Base-by-base conservation (phyloP, 2,797 vertebrate genomes). In the Eidolon dupreanum region DNA sequence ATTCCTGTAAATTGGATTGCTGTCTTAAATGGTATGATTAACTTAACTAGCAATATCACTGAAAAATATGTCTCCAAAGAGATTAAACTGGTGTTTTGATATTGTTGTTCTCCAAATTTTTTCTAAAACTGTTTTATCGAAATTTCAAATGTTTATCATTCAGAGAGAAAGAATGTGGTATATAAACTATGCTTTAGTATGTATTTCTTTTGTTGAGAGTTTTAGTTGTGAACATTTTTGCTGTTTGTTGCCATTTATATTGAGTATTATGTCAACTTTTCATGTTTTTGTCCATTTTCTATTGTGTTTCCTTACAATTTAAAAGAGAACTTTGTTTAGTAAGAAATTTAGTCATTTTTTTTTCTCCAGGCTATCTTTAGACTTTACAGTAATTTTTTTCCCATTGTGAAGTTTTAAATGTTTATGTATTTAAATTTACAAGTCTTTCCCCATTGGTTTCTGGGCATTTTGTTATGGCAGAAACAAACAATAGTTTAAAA, bases 401-500 rank as follows among this genome's bases (percentile, higher is more conserved):
- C 38, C 70, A 33, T 38, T 49, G 68, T 68, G 49, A 75, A 75
- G 20, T 81, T 75, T 83, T 38, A 89, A 59, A 57, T 84, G n/a
- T 75, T 89, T 20, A 89, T 36, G n/a, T 75, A 77, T 66, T 49
- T 28, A 88, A 33, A 68, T 75, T 59, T 84, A 66, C 10, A 70
- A 57, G 70, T 51, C 15, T 89, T 84, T 84, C 49, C 15, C 15
- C 19, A 31, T 28, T 83, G 71, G 16, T 33, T 94, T 70, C 22
- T 53, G 71, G 53, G 33, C 11, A 43, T 59, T 90, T 84, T 84
- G 11, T 70, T 90, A 70, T 10, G 22, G 53, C 6, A 59, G 51
- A 94, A 41, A 77, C 17, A 84, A 55, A 88, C 7, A 41, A 82
- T 46, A 93, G 43, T 51, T 87, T 87, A 79, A 87, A 71, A 73